Conservation (phyloP, 2,113 vertebrate genomes). For the Lampris megalopsis region DNA sequence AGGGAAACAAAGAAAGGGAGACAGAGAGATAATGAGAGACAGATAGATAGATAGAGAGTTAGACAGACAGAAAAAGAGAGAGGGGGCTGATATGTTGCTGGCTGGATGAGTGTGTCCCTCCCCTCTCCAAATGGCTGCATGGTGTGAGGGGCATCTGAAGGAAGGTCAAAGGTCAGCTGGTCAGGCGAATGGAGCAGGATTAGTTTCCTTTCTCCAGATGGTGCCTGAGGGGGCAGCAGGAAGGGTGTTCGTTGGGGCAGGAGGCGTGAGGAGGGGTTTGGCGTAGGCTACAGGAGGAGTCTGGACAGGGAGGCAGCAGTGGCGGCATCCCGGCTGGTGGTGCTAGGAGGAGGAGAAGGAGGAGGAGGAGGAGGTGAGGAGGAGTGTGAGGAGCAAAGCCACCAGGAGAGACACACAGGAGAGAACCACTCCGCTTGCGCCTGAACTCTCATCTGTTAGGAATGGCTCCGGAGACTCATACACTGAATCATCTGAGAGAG, state of each 20-base stretch:
- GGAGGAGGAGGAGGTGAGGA: slow-evolving; percentile 55
- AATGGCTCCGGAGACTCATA: slow-evolving; percentile 96
- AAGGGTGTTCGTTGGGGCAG: background rate
- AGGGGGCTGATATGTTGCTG: background rate
- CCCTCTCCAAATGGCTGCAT: slow-evolving; percentile 37
- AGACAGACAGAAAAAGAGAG: background rate
- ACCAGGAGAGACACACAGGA: slow-evolving; percentile 60
- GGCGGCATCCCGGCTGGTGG: background rate
- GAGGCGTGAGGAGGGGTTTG: background rate
- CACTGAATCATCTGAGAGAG: slow-evolving; percentile 88
- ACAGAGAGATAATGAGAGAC: no score
- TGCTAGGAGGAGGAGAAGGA: background rate
- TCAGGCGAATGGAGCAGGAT: slow-evolving; percentile 7
- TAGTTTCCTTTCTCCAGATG: slow-evolving; percentile 19
- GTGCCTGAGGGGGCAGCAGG: background rate
- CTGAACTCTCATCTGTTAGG: slow-evolving; percentile 94
- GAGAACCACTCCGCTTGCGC: slow-evolving; percentile 75
- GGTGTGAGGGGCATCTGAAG: background rate
- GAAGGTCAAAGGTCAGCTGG: slow-evolving; percentile 37
- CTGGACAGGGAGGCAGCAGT: background rate
- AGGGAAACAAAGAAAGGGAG: no score
- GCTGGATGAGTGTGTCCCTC: background rate
- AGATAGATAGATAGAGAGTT: background rate
- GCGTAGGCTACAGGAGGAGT: background rate
- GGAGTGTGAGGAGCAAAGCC: slow-evolving; percentile 62